Percentiles rank a stretch among this genome's conserved stretches.
Conservation (phyloP, 2,888 invertebrate species). For the Tenthredo notha region DNA sequence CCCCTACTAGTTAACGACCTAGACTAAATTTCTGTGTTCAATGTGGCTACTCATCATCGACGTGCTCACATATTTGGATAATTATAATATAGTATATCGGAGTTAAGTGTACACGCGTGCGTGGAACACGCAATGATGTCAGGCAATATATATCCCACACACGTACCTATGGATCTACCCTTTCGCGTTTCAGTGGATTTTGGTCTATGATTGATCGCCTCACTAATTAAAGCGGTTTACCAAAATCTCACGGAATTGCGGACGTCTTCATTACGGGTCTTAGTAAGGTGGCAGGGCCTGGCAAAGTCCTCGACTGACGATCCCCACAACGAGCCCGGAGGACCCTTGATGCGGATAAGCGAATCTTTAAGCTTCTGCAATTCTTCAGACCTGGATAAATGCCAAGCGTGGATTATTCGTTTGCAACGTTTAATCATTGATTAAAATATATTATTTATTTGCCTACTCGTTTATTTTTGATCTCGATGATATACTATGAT, state of each 20-base stretch:
- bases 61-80: neutral
- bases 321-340: neutral
- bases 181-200: slow-evolving; percentile 10
- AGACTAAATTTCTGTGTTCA: slow-evolving; percentile 11
- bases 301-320: neutral
- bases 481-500: neutral
- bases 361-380: neutral
- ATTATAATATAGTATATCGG: neutral
- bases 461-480: neutral
- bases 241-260: slow-evolving; percentile 32
- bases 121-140: neutral
- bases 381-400: neutral
- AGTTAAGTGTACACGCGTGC: neutral
- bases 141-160: neutral
- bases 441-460: neutral
- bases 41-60: neutral
- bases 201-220: slow-evolving; percentile 36
- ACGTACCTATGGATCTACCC: neutral
- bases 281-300: neutral
- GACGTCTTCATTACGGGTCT: slow-evolving; percentile 30
- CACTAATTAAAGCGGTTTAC: slow-evolving; percentile 35
- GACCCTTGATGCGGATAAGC: slow-evolving; percentile 2
- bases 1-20: neutral
- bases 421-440: neutral
- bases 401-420: neutral